Evolutionary conservation across 2,888 invertebrate species (phyloP).

Genomic region (Cotesia congregata): DNA sequence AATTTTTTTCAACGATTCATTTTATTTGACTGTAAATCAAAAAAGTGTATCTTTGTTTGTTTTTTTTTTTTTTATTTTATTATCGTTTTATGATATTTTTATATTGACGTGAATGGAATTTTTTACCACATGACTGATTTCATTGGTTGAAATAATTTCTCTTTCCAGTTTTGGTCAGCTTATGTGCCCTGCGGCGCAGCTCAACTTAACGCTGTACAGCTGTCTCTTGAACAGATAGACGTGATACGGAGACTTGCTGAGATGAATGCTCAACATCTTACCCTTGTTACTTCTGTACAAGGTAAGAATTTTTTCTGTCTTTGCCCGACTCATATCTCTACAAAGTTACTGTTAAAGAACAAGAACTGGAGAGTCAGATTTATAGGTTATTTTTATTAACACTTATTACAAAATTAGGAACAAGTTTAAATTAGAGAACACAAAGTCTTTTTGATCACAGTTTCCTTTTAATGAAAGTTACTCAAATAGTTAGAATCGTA

Average conservation of each 20-base stretch:
- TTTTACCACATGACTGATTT: slow-evolving; percentile 1
- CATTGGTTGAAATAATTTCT: slow-evolving; percentile 11
- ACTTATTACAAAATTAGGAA: no score
- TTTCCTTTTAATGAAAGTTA: no score
- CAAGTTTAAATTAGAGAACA: no score
- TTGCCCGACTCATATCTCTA: no score
- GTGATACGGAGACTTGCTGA: slow-evolving; percentile 83
- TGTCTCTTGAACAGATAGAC: slow-evolving; percentile 89
- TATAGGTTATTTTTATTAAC: no score
- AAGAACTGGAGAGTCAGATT: no score
- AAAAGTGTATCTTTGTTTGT: neutral
- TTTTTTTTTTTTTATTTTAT: no score
- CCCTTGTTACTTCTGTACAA: slow-evolving; percentile 77
- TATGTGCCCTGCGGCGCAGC: slow-evolving; percentile 89
- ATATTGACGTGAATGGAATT: neutral
- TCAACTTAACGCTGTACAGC: slow-evolving; percentile 86
- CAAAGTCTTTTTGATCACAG: no score
- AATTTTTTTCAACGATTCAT: neutral
- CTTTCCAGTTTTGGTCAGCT: slow-evolving; percentile 87
- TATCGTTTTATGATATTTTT: slow-evolving; percentile 3
- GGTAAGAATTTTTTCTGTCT: slow-evolving; percentile 60
- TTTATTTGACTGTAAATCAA: neutral
- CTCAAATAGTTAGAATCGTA: no score
- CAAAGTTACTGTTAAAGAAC: no score
- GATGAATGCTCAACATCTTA: slow-evolving; percentile 81